Base-by-base conservation (phyloP, 2,888 invertebrate genomes). In the Andrena flavipes region DNA sequence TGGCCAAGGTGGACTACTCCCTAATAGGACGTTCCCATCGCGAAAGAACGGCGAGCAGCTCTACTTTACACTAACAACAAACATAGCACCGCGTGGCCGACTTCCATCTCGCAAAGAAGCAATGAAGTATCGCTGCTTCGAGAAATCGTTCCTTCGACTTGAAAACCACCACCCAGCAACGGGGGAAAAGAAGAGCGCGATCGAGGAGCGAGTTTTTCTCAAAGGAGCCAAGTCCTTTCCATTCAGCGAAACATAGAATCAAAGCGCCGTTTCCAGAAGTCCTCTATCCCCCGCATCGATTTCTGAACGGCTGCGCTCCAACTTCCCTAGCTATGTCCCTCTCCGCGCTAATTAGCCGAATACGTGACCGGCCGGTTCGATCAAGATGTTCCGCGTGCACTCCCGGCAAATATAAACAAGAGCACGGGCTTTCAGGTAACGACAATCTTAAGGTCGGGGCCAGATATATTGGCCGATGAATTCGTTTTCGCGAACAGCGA, bases 371-470 rank as follows among this genome's bases (percentile, higher is more conserved):
- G 23, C 42, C 10, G 16, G 56, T 48, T 59, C 64, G 23, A 73
- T 69, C 60, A 20, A 26, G 56, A 73, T 76, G 29, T 76, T 73
- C 76, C 54, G 63, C 73, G 51, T 33, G 64, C 35, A n/a, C 10
- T 26, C 54, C n/a, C 33, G 64, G 20, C 64, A 80, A 81, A 74
- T 56, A 70, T 56, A 62, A 70, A 65, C 59, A 69, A 54, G 49
- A 73, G 73, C 76, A 65, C 65, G 65, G 65, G 59, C 54, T 73
- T 62, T 20, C 65, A 8, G 35, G 16, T n/a, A 69, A 75, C 2
- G 56, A 62, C 60, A 67, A 69, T 67, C 23, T 30, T n/a, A n/a
- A n/a, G n/a, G n/a, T n/a, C n/a, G n/a, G n/a, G n/a, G n/a, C n/a
- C n/a, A n/a, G n/a, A n/a, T n/a, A n/a, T n/a, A n/a, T n/a, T n/a